phyloP scores from a whole-genome alignment of 1,140 invertebrate genomes.

The Drosophila tristis region DNA sequence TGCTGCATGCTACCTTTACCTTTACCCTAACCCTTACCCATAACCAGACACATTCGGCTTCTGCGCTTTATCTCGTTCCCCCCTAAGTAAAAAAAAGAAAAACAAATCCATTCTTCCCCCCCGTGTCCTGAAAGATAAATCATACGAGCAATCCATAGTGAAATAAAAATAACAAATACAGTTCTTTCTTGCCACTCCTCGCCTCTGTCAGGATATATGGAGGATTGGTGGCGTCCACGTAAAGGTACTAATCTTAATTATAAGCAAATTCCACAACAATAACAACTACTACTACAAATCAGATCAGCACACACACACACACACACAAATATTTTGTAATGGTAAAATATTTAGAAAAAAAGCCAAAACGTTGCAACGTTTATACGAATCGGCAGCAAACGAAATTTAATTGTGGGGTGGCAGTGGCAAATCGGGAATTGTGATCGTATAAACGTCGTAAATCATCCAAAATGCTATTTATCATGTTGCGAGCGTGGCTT shows the following conservation, averaged over 20 bases:
- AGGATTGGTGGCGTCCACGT: slow-evolving; percentile 97
- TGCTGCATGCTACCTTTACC: slow-evolving; percentile 38
- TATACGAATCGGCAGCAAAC: slow-evolving; percentile 2
- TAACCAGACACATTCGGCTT: slow-evolving; percentile 1
- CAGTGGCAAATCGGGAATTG: no score
- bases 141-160: slow-evolving; percentile 60
- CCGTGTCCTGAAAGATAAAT: slow-evolving; percentile 21
- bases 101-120: slow-evolving; percentile 5
- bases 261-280: slow-evolving; percentile 59
- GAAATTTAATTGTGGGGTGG: no score
- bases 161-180: slow-evolving; percentile 85
- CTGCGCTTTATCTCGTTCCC: slow-evolving; percentile 12
- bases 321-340: slow-evolving; percentile 24
- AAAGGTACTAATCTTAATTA: slow-evolving; percentile 90
- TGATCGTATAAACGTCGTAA: not conserved
- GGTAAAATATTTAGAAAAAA: slow-evolving; percentile 1
- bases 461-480: not conserved
- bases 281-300: slow-evolving; percentile 11
- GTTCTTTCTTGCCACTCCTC: slow-evolving; percentile 93
- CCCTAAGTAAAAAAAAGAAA: slow-evolving; percentile 8
- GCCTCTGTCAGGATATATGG: slow-evolving; percentile 97
- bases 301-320: slow-evolving; percentile 42
- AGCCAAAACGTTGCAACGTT: slow-evolving; percentile 14
- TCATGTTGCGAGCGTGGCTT: no score
- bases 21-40: no score